These are phyloP conservation scores for Lissonota sp. DNA, from an alignment of 2,888 invertebrate genomes.

Conservation along the genomic window DNA sequence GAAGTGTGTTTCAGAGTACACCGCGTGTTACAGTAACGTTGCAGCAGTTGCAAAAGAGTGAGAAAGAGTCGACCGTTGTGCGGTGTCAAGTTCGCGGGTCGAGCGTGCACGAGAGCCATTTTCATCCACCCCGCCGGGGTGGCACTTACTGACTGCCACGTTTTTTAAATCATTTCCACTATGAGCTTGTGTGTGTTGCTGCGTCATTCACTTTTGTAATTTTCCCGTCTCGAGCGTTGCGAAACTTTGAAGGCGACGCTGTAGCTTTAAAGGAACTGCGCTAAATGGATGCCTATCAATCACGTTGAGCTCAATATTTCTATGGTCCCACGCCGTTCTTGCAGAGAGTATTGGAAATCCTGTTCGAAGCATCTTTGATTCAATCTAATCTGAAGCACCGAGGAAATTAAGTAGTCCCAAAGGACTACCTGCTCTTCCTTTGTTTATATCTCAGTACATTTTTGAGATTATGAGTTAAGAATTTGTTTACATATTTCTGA, in stretches of 20 bases:
- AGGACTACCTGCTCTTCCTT: too few species aligned
- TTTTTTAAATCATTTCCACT: constrained; percentile 54
- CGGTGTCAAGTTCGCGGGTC: constrained; percentile 56
- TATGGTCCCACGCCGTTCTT: too few species aligned
- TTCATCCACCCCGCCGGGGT: neutral
- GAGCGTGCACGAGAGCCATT: constrained; percentile 41
- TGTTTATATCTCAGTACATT: too few species aligned
- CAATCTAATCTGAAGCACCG: too few species aligned
- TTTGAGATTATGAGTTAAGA: too few species aligned
- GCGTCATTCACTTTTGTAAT: constrained; percentile 39
- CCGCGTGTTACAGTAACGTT: neutral
- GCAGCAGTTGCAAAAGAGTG: neutral
- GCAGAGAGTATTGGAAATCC: too few species aligned
- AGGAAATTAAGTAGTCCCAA: too few species aligned
- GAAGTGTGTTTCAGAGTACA: constrained; percentile 28
- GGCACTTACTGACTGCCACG: constrained; percentile 29
- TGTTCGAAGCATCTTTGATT: too few species aligned
- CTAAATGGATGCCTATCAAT: too few species aligned
- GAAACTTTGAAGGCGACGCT: neutral
- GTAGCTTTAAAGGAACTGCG: too few species aligned
- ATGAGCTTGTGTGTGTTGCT: neutral
- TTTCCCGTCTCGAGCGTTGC: constrained; percentile 39
- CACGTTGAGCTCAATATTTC: too few species aligned
- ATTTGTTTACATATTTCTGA: too few species aligned
- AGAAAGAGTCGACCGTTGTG: constrained; percentile 35